phyloP scores from a whole-genome alignment of 1,140 invertebrate genomes.

The Aphidius gifuensis region DNA sequence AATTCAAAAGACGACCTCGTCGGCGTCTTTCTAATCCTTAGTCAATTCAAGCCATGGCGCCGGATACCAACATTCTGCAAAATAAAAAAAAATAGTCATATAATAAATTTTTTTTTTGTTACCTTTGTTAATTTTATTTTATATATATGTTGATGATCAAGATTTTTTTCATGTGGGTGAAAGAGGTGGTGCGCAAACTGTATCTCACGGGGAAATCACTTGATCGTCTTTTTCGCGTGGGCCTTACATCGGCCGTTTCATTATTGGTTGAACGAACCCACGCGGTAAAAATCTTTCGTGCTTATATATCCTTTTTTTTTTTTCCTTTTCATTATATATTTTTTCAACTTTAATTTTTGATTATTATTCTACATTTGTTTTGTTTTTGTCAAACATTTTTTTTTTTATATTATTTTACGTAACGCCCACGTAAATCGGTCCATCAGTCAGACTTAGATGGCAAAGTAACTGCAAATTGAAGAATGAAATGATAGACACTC shows the following conservation, averaged over 20 bases:
- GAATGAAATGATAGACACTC: conserved; percentile 12
- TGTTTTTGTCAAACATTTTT: not conserved
- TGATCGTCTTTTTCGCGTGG: conserved; percentile 16
- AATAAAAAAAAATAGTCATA: no score
- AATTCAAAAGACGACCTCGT: no score
- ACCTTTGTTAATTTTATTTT: not conserved
- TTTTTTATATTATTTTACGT: no score
- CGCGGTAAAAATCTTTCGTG: not conserved
- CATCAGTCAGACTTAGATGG: not conserved
- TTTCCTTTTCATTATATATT: not conserved
- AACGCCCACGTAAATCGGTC: not conserved
- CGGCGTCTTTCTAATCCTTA: no score
- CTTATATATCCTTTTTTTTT: not conserved
- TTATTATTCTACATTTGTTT: not conserved
- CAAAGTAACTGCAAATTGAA: no score
- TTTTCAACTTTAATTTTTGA: not conserved
- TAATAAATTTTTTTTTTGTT: no score
- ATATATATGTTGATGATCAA: not conserved
- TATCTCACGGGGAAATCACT: conserved; percentile 10
- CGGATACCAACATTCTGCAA: no score
- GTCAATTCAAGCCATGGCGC: no score
- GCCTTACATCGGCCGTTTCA: conserved; percentile 1
- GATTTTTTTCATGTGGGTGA: conserved; percentile 7
- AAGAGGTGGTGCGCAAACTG: not conserved
- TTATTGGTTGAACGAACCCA: conserved; percentile 18